phyloP scores from a whole-genome alignment of 2,797 vertebrate genomes.

The Onychomys leucogaster region DNA sequence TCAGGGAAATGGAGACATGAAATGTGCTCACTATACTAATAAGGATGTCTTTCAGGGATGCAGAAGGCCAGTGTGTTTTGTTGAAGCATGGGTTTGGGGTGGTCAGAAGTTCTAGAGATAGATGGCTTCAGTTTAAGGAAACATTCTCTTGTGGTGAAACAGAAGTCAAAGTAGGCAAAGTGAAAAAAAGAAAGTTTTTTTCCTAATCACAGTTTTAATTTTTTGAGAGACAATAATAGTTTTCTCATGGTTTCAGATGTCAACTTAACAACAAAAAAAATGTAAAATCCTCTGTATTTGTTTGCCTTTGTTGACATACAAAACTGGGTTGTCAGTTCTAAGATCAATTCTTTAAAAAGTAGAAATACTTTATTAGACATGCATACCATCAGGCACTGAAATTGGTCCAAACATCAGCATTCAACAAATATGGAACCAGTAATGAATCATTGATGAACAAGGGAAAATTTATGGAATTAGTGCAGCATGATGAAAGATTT shows the following conservation, averaged over 20 bases:
- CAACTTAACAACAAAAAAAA: background rate
- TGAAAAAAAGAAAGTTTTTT: background rate
- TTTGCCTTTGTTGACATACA: background rate
- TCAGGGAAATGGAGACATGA: background rate
- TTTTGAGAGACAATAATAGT: background rate
- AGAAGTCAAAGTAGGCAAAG: background rate
- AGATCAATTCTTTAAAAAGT: background rate
- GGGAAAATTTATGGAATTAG: background rate
- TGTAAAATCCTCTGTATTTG: background rate
- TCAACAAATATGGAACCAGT: background rate
- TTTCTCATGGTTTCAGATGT: background rate
- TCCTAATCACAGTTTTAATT: background rate
- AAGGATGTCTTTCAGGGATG: background rate
- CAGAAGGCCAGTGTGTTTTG: background rate
- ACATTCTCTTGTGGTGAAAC: background rate
- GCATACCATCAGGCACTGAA: background rate
- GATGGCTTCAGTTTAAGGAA: background rate
- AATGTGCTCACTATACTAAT: background rate
- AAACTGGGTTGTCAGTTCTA: background rate
- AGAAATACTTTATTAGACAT: constrained; percentile 15
- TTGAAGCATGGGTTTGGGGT: background rate
- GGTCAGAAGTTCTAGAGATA: background rate
- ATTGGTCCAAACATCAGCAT: background rate
- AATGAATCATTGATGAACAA: constrained; percentile 27
- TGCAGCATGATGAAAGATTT: background rate